A percentile compares a stretch with the other conserved stretches of the same genome.
phyloP scores from a whole-genome alignment of 1,140 invertebrate species.

The Globodera ellingtonae region DNA sequence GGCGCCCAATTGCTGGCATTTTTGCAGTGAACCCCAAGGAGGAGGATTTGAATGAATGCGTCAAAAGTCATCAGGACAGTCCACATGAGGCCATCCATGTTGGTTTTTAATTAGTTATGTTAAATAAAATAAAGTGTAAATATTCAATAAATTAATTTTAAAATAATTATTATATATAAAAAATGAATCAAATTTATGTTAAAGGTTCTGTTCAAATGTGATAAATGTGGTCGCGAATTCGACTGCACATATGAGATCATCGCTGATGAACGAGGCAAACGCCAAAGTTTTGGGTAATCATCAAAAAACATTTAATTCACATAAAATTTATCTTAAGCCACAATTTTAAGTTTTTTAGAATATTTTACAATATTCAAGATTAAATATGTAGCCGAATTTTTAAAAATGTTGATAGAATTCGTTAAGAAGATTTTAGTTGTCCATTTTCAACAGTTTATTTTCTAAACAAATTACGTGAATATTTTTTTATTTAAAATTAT shows the following conservation, averaged over 20 bases:
- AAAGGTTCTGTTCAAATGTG: constrained; percentile 20
- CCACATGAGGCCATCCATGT: constrained; percentile 29
- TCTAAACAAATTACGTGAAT: no score
- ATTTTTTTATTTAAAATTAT: no score
- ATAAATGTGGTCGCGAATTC: constrained; percentile 18
- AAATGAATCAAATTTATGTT: not conserved
- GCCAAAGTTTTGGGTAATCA: constrained; percentile 24
- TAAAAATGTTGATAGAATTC: no score
- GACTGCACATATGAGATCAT: constrained; percentile 28
- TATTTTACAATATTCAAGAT: no score
- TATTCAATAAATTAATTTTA: not conserved
- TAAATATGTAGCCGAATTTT: no score
- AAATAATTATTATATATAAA: not conserved
- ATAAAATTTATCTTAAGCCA: no score
- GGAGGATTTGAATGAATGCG: not conserved
- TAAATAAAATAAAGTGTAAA: not conserved
- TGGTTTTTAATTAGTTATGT: no score
- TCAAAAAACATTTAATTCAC: no score
- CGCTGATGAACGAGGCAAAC: constrained; percentile 19
- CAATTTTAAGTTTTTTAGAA: no score
- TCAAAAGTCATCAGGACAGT: constrained; percentile 2
- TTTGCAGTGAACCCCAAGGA: constrained; percentile 17
- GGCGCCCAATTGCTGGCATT: constrained; percentile 25
- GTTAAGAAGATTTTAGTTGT: no score
- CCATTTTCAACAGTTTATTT: no score